These are phyloP conservation scores for Epinephelus lanceolatus DNA, from an alignment of 2,113 vertebrate genomes.

Conservation along the genomic window DNA sequence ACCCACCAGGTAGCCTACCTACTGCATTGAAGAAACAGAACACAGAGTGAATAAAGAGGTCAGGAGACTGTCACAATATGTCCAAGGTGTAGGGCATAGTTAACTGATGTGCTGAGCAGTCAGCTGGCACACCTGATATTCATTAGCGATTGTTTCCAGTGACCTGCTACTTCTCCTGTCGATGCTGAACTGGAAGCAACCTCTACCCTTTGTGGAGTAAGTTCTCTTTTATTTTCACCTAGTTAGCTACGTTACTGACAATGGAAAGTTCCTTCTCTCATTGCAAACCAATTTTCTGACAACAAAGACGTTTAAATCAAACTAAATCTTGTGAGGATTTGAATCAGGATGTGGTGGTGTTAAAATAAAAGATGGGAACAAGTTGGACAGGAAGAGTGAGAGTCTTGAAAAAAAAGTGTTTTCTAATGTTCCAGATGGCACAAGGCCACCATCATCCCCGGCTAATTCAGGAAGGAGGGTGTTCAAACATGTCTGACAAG, in stretches of 20 bases:
- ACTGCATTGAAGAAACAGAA: too few relatives aligned
- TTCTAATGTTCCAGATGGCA: constrained; percentile 37
- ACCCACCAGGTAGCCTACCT: too few relatives aligned
- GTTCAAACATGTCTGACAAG: constrained; percentile 58
- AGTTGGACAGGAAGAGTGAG: neutral
- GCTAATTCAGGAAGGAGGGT: constrained; percentile 35
- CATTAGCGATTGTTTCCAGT: neutral
- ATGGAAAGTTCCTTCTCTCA: neutral
- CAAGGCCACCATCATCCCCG: constrained; percentile 19
- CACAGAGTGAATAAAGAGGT: too few relatives aligned
- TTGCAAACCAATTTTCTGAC: neutral
- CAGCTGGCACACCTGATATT: neutral
- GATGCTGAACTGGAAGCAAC: neutral
- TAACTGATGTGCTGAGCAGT: neutral
- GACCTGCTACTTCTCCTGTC: neutral
- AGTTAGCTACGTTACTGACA: neutral
- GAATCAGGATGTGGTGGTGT: neutral
- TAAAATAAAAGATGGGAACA: neutral
- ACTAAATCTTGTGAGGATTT: neutral
- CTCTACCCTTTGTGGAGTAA: neutral
- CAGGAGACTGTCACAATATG: too few relatives aligned
- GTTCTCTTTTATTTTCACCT: neutral
- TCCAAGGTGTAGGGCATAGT: too few relatives aligned
- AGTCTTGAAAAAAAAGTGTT: neutral
- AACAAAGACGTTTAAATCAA: neutral